These are phyloP conservation scores for Amphimallon solstitiale DNA, from an alignment of 2,888 invertebrate genomes.

Conservation along the genomic window DNA sequence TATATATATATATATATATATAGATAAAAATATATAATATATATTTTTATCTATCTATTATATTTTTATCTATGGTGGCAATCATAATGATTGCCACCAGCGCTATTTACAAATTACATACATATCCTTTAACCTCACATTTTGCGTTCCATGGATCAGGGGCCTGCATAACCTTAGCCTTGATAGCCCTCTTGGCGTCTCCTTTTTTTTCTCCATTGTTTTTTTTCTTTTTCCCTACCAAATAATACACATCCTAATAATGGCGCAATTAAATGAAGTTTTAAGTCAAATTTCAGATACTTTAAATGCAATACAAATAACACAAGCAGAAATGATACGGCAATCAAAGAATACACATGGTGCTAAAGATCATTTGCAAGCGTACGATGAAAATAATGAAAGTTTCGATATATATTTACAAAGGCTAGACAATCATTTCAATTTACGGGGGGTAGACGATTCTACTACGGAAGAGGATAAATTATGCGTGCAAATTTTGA, in stretches of 20 bases:
- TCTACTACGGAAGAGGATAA: slow-evolving; percentile 14
- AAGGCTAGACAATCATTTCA: slow-evolving; percentile 29
- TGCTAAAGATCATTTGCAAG: background rate
- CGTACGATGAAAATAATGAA: slow-evolving; percentile 18
- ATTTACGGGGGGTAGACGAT: slow-evolving; percentile 19
- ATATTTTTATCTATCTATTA: too few species aligned
- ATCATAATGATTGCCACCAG: too few species aligned
- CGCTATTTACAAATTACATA: too few species aligned
- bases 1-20: too few species aligned
- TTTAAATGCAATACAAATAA: background rate
- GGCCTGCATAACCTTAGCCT: background rate
- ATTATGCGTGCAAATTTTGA: slow-evolving; percentile 7
- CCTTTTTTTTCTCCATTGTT: background rate
- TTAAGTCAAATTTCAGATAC: background rate
- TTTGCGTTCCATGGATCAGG: too few species aligned
- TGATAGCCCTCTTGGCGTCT: background rate
- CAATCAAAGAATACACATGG: background rate
- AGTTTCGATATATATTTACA: slow-evolving; percentile 13
- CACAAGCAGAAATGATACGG: background rate
- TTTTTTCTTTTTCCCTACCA: too few species aligned
- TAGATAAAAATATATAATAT: too few species aligned
- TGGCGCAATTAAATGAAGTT: background rate
- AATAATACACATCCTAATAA: background rate
- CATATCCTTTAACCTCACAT: too few species aligned
- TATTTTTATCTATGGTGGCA: too few species aligned